phyloP scores from a whole-genome alignment of 2,113 vertebrate species.

The Thryonomys swinderianus region DNA sequence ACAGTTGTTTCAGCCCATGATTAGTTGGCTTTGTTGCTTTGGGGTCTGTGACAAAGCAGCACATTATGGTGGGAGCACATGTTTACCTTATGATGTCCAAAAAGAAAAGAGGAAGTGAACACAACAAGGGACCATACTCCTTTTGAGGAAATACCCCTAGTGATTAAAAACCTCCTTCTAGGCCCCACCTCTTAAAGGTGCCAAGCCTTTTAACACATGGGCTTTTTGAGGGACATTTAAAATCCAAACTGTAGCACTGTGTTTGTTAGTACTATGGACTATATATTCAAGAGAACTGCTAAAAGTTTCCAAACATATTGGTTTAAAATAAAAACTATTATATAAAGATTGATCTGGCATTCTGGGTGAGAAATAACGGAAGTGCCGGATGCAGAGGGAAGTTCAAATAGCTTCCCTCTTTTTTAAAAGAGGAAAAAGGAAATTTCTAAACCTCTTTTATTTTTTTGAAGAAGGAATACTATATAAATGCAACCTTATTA shows the following conservation, averaged over 20 bases:
- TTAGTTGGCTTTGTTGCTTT: not conserved
- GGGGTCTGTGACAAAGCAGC: not conserved
- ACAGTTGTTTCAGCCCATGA: not conserved
- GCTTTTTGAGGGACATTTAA: not conserved
- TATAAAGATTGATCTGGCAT: not conserved
- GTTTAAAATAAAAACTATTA: not conserved
- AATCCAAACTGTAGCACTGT: not conserved
- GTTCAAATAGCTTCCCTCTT: not conserved
- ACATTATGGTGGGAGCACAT: not conserved
- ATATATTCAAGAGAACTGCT: not conserved
- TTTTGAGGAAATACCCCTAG: not conserved
- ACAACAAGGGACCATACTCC: not conserved
- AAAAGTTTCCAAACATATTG: constrained; percentile 9
- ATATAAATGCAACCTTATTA: constrained; percentile 30
- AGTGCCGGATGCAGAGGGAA: constrained; percentile 22
- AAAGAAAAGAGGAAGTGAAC: not conserved
- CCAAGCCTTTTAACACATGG: not conserved
- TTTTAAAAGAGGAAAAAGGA: not conserved
- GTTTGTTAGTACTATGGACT: not conserved
- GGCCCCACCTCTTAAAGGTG: not conserved
- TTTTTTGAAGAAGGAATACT: not conserved
- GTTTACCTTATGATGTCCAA: not conserved
- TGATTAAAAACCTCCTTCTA: not conserved
- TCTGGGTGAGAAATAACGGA: not conserved
- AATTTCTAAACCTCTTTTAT: too few species aligned